Evolutionary conservation across 2,113 vertebrate species (phyloP), one percentile per base, ranked within the genome.

Genomic region (Merops nubicus): DNA sequence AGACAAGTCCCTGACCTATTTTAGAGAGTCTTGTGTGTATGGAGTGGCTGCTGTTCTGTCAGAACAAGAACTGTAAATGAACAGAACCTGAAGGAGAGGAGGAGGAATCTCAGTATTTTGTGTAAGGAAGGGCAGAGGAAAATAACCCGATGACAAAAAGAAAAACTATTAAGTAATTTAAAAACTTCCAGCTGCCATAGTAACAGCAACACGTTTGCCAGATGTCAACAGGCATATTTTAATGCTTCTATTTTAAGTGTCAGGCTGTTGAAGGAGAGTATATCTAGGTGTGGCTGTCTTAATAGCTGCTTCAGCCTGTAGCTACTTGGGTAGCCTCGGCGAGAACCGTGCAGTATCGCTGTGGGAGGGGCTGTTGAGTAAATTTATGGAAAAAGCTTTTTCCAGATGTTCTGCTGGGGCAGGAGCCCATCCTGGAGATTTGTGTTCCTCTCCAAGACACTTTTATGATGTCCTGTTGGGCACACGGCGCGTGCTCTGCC

Each of bases 401-500:
- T 69, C 93, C 92, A 83, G 70, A 91, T 97, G 93, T 94, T 86
- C 84, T 92, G 23, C 38, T 2, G 31, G 93, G 88, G 84, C 93
- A 93, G 86, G 68, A 91, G 73, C 93, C 70, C 60, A 56, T 91
- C 85, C 72, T 74, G 60, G 95, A 95, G 96, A 91, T 86, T 63
- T 94, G 73, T 96, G 70, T 95, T 94, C 89, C 56, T 96, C 93
- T 85, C 67, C 0, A 0, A 87, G 94, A 93, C 74, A 51, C 68
- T 97, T 97, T 94, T 91, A 85, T 96, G 94, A 68, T 63, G 91
- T 93, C 69, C 87, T 97, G 72, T 89, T 89, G 94, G 92, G 91
- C 34, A 74, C 50, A 28, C 3, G 89, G 72, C 60, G 0, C 10
- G 73, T 93, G 86, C 83, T 95, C 38, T 86, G 67, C 94, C 77